Evolutionary conservation across 2,113 vertebrate genomes (phyloP), one percentile per base, ranked within the genome.

Genomic region (Montifringilla adamsi): DNA sequence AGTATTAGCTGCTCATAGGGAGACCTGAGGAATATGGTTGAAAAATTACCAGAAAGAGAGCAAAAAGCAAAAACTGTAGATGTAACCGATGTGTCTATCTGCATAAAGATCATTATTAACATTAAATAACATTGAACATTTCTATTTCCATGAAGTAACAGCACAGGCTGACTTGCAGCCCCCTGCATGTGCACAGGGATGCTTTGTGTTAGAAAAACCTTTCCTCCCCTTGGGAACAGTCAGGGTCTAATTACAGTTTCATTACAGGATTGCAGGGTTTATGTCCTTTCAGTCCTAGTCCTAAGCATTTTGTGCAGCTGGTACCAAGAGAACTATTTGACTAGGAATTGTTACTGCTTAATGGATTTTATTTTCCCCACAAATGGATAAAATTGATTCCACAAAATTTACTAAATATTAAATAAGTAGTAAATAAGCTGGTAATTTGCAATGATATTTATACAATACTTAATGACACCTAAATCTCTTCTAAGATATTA

Each of bases 211-310:
- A 77, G 39, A 77, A 84, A 90, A 83, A 24, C n/a, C 39, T 75
- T 85, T 93, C 49, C 66, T 95, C 30, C 96, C 78, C 84, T n/a
- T 39, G 94, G 96, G 87, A 94, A 30, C 39, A 52, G 67, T 83
- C 73, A 89, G 75, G 91, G 69, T 75, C 70, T 79, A 97, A 96
- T 95, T 90, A 90, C 87, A 66, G 89, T 95, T 97, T 95, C 75
- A 81, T 95, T 85, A 94, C 47, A 67, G 87, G 47, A 35, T 41
- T 94, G 58, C 30, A 90, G 43, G 39, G 27, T 97, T 95, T 94
- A 87, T 86, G 52, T 93, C 75, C 74, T 84, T 46, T 52, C 60
- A 93, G 90, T 75, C 72, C 68, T 52, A 72, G 10, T 66, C 55
- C 41, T 78, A 70, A 94, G 39, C 19, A 78, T 77, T 96, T 85